phyloP scores from a whole-genome alignment of 2,113 vertebrate species.

The Jacana jacana region DNA sequence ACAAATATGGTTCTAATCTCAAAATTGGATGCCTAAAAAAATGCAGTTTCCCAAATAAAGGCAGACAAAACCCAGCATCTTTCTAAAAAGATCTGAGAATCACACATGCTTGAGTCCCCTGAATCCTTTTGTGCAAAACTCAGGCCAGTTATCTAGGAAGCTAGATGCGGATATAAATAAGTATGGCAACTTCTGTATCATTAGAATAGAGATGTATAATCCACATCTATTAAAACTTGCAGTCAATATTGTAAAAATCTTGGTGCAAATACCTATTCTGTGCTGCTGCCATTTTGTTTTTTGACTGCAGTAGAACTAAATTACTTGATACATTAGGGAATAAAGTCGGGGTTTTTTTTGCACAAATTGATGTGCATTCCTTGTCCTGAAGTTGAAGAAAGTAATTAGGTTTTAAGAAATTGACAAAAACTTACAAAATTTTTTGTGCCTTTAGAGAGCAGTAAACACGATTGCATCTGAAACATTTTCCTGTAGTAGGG shows the following conservation, averaged over 20 bases:
- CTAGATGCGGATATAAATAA: background rate
- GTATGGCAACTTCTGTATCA: background rate
- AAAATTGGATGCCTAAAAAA: background rate
- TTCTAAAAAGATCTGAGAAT: background rate
- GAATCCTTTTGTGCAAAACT: background rate
- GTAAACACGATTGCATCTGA: background rate
- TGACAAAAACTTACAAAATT: conserved; percentile 1
- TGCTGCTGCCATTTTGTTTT: background rate
- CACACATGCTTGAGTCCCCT: background rate
- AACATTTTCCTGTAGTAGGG: conserved; percentile 13
- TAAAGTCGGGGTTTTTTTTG: background rate
- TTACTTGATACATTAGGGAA: background rate
- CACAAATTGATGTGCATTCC: background rate
- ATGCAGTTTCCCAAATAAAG: background rate
- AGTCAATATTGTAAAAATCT: background rate
- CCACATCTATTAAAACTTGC: background rate
- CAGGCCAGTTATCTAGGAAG: background rate
- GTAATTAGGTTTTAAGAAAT: conserved; percentile 50
- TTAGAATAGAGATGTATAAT: background rate
- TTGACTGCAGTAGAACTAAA: background rate
- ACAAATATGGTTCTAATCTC: background rate
- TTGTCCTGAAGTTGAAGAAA: conserved; percentile 14
- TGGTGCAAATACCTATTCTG: background rate
- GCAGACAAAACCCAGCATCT: background rate
- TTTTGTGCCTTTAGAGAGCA: conserved; percentile 10